Base-by-base conservation (phyloP, 1,140 invertebrate species). In the Scaptomyza montana region DNA sequence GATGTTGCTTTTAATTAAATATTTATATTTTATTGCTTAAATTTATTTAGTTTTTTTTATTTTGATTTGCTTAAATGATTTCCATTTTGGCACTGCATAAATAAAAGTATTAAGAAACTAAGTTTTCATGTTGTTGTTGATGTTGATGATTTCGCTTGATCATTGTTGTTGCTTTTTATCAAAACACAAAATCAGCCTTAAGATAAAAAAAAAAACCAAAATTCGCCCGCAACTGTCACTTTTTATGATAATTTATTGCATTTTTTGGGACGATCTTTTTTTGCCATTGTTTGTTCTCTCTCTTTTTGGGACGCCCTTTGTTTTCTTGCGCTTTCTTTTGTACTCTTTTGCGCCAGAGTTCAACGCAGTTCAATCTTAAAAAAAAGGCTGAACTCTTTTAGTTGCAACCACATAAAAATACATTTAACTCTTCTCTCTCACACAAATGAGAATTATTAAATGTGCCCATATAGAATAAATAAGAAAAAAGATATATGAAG, bases 181-280 rank as follows among this genome's bases (percentile, higher is more conserved):
- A 30, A 28, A 45, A 45, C 3, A 28, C 3, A 28, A 3, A 57
- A 30, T 7, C n/a, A 19, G 6, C 12, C 19, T 10, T 9, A 63
- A 63, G 45, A 50, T 19, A 30, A 12, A 64, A n/a, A 33, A 5
- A n/a, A 4, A 5, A 1, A 25, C 21, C 9, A 65, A 50, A 59
- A 50, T 21, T 33, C 54, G 9, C 30, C 3, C 50, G 50, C 10
- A 16, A 56, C 63, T 60, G 63, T 67, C 55, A 51, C 63, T 55
- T 54, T 72, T 72, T 79, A 77, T 63, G 62, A 82, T 86, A 89
- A 87, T 89, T 87, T 87, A 87, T 89, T 89, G 79, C 62, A 82
- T 76, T 78, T 89, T 68, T 53, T 77, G 57, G 59, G 75, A 81
- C 55, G 13, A 57, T 60, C 12, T 43, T n/a, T 43, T 43, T 72